Evolutionary conservation across 2,797 vertebrate genomes (phyloP).

Genomic region (Manis crassicaudata): DNA sequence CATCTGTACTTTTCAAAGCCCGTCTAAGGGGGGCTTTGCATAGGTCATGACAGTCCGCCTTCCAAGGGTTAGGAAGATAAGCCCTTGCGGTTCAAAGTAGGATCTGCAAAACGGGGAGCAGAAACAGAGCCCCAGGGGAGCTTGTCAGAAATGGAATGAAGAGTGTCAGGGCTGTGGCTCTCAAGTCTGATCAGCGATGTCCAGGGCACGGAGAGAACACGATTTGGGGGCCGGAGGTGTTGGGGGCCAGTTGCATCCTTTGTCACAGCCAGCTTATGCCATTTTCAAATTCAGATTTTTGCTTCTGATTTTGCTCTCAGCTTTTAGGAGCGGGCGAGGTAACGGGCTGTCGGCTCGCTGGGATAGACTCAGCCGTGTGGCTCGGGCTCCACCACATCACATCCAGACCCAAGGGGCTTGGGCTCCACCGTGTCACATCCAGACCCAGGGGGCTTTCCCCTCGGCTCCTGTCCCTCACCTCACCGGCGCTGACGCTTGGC

Average conservation of each 20-base stretch:
- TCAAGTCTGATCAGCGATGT: neutral
- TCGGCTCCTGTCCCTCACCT: constrained; percentile 19
- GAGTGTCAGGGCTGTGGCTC: neutral
- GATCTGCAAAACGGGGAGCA: neutral
- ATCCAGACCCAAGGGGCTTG: constrained; percentile 40
- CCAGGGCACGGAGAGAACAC: neutral
- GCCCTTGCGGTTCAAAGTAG: neutral
- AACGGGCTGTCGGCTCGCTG: neutral
- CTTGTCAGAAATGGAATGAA: neutral
- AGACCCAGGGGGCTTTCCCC: constrained; percentile 49
- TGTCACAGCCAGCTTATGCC: neutral
- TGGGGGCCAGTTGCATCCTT: neutral
- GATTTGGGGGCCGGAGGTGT: neutral
- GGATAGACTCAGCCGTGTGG: neutral
- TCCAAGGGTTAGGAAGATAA: neutral
- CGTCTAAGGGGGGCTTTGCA: neutral
- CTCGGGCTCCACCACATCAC: constrained; percentile 14
- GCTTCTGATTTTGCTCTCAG: neutral
- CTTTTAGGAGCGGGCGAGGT: neutral
- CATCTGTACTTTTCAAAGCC: neutral
- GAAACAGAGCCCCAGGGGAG: neutral
- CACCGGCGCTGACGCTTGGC: neutral
- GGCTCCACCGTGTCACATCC: neutral
- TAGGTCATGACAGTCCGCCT: neutral
- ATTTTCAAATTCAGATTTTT: constrained; percentile 39